Conservation (phyloP, 2,888 invertebrate species). For the Temnothorax ravouxi region DNA sequence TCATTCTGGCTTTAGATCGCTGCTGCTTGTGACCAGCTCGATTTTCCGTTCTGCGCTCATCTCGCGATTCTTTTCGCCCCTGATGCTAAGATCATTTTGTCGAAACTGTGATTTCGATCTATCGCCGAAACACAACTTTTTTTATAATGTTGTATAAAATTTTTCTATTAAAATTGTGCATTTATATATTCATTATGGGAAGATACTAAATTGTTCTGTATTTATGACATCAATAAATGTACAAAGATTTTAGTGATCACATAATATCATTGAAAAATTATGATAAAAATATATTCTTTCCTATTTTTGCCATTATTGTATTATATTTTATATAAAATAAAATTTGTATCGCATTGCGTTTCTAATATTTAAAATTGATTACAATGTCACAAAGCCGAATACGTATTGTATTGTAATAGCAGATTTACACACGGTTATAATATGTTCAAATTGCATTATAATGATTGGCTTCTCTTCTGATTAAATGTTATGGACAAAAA, state of each 20-base stretch:
- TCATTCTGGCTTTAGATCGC: slow-evolving; percentile 75
- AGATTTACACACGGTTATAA: background rate
- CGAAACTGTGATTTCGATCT: background rate
- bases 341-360: background rate
- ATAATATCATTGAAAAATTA: background rate
- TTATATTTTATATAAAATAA: background rate
- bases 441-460: background rate
- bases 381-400: background rate
- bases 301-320: background rate
- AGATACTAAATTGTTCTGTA: background rate
- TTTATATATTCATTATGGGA: background rate
- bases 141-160: background rate
- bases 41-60: slow-evolving; percentile 68
- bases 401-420: background rate
- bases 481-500: slow-evolving; percentile 3
- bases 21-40: slow-evolving; percentile 67
- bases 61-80: slow-evolving; percentile 20
- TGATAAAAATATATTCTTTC: background rate
- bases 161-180: background rate
- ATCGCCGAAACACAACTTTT: too few relatives aligned
- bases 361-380: background rate
- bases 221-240: background rate
- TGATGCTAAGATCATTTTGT: slow-evolving; percentile 19
- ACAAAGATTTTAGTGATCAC: background rate
- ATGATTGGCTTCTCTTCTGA: background rate